Conservation (phyloP, 1,140 invertebrate species). For the Trichomalopsis sarcophagae region DNA sequence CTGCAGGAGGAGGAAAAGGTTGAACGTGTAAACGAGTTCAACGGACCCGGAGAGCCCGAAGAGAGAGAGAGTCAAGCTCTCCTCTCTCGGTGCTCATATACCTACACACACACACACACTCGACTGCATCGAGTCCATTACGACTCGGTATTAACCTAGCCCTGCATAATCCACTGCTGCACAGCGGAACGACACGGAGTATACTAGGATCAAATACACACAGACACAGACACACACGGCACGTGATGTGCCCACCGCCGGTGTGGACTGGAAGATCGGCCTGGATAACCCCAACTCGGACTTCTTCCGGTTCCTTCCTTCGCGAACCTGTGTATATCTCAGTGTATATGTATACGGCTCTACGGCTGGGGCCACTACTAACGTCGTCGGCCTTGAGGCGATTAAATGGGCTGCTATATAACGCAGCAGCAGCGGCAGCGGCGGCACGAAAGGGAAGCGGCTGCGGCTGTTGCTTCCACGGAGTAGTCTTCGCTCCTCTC, state of each 20-base stretch:
- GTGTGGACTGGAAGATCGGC: background rate
- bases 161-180: background rate
- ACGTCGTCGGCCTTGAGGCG: conserved; percentile 66
- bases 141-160: background rate
- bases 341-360: background rate
- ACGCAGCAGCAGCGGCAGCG: conserved; percentile 52
- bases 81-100: background rate
- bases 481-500: conserved; percentile 4
- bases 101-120: background rate
- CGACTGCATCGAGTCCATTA: background rate
- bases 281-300: background rate
- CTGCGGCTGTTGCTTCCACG: conserved; percentile 44
- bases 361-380: conserved; percentile 50
- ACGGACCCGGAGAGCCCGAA: conserved; percentile 25
- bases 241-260: background rate
- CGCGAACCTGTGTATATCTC: background rate
- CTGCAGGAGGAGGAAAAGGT: conserved; percentile 15
- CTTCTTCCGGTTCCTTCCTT: background rate
- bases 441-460: conserved; percentile 47
- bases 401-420: conserved; percentile 62
- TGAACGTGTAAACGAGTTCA: conserved; percentile 47
- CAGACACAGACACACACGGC: background rate
- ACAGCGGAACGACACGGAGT: background rate
- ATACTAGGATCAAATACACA: background rate
- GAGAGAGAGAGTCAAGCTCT: conserved; percentile 6